These are phyloP conservation scores for Tetragnatha versicolor DNA, from an alignment of 1,140 invertebrate species.

Conservation along the genomic window DNA sequence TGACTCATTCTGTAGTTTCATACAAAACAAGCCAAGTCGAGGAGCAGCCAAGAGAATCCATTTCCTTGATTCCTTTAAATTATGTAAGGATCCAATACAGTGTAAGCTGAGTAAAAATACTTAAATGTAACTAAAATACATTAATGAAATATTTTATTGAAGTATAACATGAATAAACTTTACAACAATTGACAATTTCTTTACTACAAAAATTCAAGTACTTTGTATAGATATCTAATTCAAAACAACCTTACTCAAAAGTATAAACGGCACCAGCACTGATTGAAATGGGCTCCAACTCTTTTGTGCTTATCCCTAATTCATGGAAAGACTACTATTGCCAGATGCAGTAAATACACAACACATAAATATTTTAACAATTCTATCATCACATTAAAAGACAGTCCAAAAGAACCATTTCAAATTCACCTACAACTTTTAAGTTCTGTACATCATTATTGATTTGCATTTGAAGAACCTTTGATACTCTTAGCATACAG, in stretches of 20 bases:
- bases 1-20: too few species aligned
- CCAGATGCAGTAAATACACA: constrained; percentile 15
- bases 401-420: constrained; percentile 18
- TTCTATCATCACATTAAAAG: constrained; percentile 31
- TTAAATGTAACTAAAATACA: constrained; percentile 17
- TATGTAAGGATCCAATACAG: too few species aligned
- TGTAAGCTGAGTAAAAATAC: too few species aligned
- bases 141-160: constrained; percentile 14
- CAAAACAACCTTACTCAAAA: not conserved
- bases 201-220: constrained; percentile 15
- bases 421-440: too few species aligned
- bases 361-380: constrained; percentile 25
- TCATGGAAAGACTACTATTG: constrained; percentile 34
- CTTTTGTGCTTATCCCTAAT: constrained; percentile 32
- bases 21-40: too few species aligned
- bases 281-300: constrained; percentile 23
- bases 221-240: not conserved
- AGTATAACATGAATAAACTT: constrained; percentile 1
- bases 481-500: too few species aligned
- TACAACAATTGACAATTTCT: constrained; percentile 9
- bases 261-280: constrained; percentile 48
- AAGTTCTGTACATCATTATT: too few species aligned
- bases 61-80: too few species aligned
- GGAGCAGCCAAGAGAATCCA: too few species aligned
- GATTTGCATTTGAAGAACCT: too few species aligned